Base-by-base conservation (phyloP, 1,140 invertebrate genomes). In the Mercenaria mercenaria region DNA sequence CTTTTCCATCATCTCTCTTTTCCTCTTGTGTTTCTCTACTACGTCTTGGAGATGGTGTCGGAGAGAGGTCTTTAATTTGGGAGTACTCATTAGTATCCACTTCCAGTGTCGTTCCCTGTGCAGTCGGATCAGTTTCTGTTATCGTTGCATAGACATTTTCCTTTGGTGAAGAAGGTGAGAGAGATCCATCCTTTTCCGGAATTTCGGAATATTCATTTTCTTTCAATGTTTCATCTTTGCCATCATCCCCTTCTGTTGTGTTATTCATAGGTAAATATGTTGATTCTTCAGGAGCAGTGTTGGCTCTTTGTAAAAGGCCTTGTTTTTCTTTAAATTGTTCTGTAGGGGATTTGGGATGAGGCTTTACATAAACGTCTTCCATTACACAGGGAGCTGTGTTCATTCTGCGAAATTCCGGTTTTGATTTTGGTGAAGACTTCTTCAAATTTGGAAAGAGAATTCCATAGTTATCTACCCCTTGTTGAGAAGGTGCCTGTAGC, bases 401-500 rank as follows among this genome's bases (percentile, higher is more conserved):
- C 18, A 47, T 67, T 47, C 80, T 82, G 37, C 37, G 52, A 13
- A 47, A 29, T 39, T 81, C 56, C 41, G 81, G 81, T 43, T 20
- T 69, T n/a, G 64, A 43, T 43, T 32, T 69, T 11, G 47, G 34
- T 64, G 52, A 59, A 18, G 56, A 50, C 52, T 81, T 89, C 20
- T 90, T 89, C 15, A 90, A 90, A 41, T 86, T 88, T 74, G 76
- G 79, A 84, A 89, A 91, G 15, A 91, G 64, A 13, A 69, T 80
- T 23, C 61, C 88, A 88, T 91, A 90, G 18, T 80, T 39, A 74
- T 91, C 91, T 11, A 86, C 89, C n/a, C 47, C 43, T 64, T 50
- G 47, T 47, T 82, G 47, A 20, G 47, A 8, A 26, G 72, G 41
- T 2, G 20, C 34, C 20, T 79, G n/a, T 20, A 56, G 32, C 8